A percentile compares a stretch with the other conserved stretches of the same genome.
These are phyloP conservation scores for Pelobates cultripes DNA, from an alignment of 2,797 vertebrate species.

Conservation along the genomic window DNA sequence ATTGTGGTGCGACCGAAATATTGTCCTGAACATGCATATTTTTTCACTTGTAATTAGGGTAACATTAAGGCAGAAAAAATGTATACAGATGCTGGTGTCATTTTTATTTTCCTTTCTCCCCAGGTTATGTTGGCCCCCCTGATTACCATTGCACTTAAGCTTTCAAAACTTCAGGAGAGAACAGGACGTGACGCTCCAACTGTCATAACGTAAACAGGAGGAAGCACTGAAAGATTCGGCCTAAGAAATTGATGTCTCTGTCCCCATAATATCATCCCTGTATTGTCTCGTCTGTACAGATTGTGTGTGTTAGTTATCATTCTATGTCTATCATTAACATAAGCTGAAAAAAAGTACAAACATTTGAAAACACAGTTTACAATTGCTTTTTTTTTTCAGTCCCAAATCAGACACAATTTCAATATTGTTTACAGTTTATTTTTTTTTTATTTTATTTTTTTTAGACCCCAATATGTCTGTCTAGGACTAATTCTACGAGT, in stretches of 20 bases:
- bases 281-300: constrained; percentile 17
- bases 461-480: no score
- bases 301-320: background rate
- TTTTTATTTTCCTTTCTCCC: background rate
- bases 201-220: constrained; percentile 87
- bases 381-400: background rate
- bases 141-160: constrained; percentile 90
- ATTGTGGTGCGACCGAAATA: no score
- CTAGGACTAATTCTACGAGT: no score
- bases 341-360: constrained; percentile 57
- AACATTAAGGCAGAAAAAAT: no score
- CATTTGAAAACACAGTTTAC: constrained; percentile 16
- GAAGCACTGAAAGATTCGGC: background rate
- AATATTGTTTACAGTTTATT: background rate
- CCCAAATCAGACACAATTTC: background rate
- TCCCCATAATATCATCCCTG: background rate
- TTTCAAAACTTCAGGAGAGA: constrained; percentile 88
- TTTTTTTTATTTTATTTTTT: background rate
- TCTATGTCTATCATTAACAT: constrained; percentile 55
- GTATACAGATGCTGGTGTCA: no score
- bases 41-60: no score
- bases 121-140: constrained; percentile 96
- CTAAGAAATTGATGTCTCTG: background rate
- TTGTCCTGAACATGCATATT: no score
- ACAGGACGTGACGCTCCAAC: constrained; percentile 88